A percentile compares a stretch with the other conserved stretches of the same genome.
phyloP scores from a whole-genome alignment of 1,140 invertebrate genomes.

The Drosophila guanche region DNA sequence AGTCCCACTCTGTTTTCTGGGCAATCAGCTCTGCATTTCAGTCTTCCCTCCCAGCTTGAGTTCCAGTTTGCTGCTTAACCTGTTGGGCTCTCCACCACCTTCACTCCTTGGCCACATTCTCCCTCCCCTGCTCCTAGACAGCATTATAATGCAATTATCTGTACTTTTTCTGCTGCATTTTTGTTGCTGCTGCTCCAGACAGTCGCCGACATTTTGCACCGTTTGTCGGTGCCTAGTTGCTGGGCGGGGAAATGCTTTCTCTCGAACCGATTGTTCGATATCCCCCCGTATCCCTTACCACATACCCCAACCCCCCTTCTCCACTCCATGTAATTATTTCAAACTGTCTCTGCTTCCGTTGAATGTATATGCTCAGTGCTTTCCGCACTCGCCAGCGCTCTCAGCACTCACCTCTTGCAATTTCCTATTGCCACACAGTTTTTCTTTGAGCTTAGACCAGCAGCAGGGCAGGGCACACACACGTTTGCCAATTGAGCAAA shows the following conservation, averaged over 20 bases:
- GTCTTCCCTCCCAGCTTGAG: conserved; percentile 9
- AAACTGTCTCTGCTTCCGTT: conserved; percentile 77
- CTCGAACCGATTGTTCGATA: conserved; percentile 56
- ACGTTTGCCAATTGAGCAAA: conserved; percentile 70
- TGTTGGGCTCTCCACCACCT: conserved; percentile 12
- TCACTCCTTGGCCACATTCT: conserved; percentile 5
- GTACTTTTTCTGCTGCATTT: conserved; percentile 64
- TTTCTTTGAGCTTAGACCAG: conserved; percentile 55
- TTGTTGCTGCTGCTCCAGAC: conserved; percentile 15
- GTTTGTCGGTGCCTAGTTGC: neutral
- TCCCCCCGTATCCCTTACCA: too few relatives aligned
- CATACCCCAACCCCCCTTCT: neutral
- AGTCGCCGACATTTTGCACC: conserved; percentile 3
- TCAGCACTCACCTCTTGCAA: conserved; percentile 27
- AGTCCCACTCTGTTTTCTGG: conserved; percentile 37
- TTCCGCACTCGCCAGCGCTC: conserved; percentile 1
- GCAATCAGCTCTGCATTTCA: conserved; percentile 23
- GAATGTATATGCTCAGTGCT: conserved; percentile 47
- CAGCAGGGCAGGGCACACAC: conserved; percentile 8
- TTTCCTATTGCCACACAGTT: conserved; percentile 70
- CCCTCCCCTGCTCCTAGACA: conserved; percentile 13
- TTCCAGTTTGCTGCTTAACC: conserved; percentile 30
- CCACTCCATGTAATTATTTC: conserved; percentile 70
- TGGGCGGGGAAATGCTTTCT: conserved; percentile 16
- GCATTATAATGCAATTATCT: conserved; percentile 80